Percentiles rank a stretch among this genome's conserved stretches.
These are phyloP conservation scores for Drosophila setosimentum DNA, from an alignment of 2,888 invertebrate species.

Conservation along the genomic window DNA sequence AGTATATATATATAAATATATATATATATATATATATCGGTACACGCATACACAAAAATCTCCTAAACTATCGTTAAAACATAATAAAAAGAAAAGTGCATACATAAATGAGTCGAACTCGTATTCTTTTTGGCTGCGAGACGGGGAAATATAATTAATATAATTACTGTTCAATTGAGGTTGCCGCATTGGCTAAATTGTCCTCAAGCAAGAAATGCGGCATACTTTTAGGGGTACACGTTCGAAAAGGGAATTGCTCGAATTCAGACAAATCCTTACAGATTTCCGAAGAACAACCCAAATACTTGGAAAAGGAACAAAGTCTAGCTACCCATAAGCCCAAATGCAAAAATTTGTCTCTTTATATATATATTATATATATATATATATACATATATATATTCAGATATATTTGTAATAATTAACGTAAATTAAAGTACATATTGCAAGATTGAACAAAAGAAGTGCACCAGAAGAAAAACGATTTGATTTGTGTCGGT, in stretches of 20 bases:
- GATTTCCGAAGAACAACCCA: not conserved
- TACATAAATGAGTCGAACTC: not conserved
- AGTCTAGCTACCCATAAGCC: not conserved
- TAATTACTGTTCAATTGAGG: not conserved
- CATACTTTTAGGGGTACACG: not conserved
- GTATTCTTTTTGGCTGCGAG: not conserved
- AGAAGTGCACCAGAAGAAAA: not conserved
- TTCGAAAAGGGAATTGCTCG: not conserved
- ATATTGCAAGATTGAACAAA: not conserved
- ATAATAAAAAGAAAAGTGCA: conserved; percentile 14
- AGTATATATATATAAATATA: not conserved
- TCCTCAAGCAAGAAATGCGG: not conserved
- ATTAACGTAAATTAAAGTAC: conserved; percentile 1
- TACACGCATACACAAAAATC: conserved; percentile 13
- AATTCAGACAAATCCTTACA: not conserved
- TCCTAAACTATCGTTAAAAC: conserved; percentile 12
- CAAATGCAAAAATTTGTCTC: not conserved
- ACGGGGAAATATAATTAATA: not conserved
- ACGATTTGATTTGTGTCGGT: not conserved
- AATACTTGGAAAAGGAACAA: not conserved
- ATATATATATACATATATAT: not conserved
- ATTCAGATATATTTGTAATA: not conserved
- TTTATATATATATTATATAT: conserved; percentile 1
- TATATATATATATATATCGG: not conserved
- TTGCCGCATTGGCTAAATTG: not conserved